Conservation (phyloP, 1,140 invertebrate species). For the Steinernema feltiae region DNA sequence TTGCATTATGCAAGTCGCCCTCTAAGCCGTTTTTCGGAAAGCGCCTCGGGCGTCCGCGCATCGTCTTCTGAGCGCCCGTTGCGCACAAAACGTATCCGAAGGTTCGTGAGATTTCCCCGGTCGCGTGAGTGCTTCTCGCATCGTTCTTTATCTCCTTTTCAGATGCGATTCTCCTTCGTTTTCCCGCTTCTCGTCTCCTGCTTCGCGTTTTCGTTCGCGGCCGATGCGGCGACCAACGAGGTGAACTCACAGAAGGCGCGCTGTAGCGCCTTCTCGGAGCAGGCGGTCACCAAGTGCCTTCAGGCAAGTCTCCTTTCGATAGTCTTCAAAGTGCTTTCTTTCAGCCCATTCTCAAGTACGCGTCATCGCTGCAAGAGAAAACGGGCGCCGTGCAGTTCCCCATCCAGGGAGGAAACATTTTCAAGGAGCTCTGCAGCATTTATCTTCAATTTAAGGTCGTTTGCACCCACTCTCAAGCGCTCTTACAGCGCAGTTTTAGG, state of each 20-base stretch:
- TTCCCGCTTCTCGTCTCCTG: background rate
- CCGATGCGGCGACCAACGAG: background rate
- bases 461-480: too few species aligned
- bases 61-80: too few species aligned
- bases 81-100: too few species aligned
- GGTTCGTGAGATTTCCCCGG: background rate
- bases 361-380: constrained; percentile 34
- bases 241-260: background rate
- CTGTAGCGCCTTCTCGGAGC: background rate
- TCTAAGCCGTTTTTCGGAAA: background rate
- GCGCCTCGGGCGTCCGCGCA: too few species aligned
- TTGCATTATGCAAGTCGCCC: constrained; percentile 2
- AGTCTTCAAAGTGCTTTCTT: background rate
- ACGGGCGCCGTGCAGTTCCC: constrained; percentile 40
- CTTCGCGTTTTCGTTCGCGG: background rate
- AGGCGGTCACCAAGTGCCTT: background rate
- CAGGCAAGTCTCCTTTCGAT: background rate
- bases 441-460: constrained; percentile 32
- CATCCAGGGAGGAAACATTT: constrained; percentile 34
- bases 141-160: background rate
- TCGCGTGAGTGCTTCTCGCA: background rate
- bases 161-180: background rate
- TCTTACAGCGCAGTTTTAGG: too few species aligned
- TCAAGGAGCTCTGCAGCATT: constrained; percentile 32
- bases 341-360: constrained; percentile 41